Evolutionary conservation across 2,113 vertebrate species (phyloP).

Genomic region (Vidua macroura): DNA sequence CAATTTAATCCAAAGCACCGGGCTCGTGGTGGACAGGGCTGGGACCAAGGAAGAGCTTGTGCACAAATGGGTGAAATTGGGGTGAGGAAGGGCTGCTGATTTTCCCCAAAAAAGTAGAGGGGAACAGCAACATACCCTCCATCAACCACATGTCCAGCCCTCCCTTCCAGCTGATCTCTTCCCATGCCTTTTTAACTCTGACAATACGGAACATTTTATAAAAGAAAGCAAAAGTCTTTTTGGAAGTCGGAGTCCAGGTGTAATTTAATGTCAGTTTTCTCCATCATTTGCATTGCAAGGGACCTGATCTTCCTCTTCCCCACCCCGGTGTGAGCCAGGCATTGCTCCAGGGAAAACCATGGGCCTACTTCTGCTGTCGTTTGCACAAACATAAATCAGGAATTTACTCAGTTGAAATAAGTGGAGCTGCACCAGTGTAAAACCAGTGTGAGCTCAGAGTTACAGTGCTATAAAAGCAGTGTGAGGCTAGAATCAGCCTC

Average conservation of each 20-base stretch:
- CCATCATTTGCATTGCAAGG: background rate
- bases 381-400: constrained; percentile 32
- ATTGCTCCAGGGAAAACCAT: background rate
- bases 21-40: background rate
- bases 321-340: background rate
- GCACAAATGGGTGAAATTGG: accelerated
- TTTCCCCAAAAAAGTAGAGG: accelerated
- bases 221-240: background rate
- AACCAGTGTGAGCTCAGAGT: constrained; percentile 61
- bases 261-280: background rate
- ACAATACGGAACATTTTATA: background rate
- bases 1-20: background rate
- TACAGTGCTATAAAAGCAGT: constrained; percentile 57
- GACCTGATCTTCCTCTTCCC: background rate
- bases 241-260: background rate
- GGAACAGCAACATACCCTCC: background rate
- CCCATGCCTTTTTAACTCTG: background rate
- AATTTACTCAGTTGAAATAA: constrained; percentile 44
- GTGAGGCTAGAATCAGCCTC: constrained; percentile 16
- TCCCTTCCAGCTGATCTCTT: background rate
- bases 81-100: background rate
- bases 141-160: background rate
- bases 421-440: constrained; percentile 38
- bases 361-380: background rate
- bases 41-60: background rate